Percentiles rank a stretch among this genome's conserved stretches.
Evolutionary conservation across 37 sponge, comb jelly and placozoan genomes (phyloP).

Genomic region (Corticium candelabrum): DNA sequence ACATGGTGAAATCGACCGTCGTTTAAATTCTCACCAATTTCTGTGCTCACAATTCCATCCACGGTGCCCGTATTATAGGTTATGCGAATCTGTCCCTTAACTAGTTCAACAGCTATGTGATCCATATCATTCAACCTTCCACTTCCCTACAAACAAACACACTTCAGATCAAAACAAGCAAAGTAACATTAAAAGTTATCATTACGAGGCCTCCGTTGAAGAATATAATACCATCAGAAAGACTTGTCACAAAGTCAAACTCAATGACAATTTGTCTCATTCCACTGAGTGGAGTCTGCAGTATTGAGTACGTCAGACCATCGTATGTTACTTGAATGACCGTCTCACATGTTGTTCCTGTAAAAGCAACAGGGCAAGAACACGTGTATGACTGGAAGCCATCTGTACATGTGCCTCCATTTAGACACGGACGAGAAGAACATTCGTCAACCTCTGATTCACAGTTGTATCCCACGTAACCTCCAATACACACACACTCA

Average conservation of each 20-base stretch:
- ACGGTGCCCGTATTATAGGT: background rate
- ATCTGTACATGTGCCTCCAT: too few species aligned
- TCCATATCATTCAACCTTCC: too few species aligned
- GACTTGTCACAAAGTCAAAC: background rate
- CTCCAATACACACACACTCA: too few species aligned
- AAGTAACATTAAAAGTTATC: background rate
- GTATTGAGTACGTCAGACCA: too few species aligned
- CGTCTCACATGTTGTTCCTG: too few species aligned
- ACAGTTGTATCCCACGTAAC: too few species aligned
- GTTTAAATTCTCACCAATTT: background rate
- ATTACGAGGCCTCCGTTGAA: background rate
- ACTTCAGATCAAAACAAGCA: background rate
- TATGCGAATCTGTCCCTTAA: background rate
- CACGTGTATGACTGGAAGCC: too few species aligned
- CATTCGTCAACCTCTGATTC: too few species aligned
- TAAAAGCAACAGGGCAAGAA: too few species aligned
- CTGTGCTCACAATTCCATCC: background rate
- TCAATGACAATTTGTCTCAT: background rate
- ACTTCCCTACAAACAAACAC: background rate
- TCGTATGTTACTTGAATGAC: too few species aligned
- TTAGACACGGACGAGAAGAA: too few species aligned
- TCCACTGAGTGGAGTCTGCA: background rate
- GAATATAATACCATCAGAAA: background rate
- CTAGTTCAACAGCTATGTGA: background rate
- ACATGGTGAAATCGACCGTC: background rate